Evolutionary conservation across 35 echinoderm and acorn worm species (phyloP).

Genomic region (Patiria miniata): DNA sequence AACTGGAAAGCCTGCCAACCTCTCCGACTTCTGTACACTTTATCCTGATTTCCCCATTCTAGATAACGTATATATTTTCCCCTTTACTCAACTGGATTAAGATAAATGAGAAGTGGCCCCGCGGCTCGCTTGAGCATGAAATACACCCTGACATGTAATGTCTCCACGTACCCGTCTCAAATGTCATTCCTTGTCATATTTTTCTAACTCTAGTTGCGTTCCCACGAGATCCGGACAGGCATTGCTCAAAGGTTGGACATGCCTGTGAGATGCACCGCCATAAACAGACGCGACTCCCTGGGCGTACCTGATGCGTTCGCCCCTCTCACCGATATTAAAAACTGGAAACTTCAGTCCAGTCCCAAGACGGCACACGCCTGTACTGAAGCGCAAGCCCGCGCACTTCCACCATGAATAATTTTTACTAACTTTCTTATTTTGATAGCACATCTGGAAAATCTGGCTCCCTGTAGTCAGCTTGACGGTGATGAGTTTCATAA

Average conservation of each 20-base stretch:
- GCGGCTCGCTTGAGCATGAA: neutral
- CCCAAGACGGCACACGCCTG: neutral
- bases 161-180: neutral
- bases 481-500: neutral
- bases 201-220: conserved; percentile 22
- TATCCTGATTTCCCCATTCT: too few relatives aligned
- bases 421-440: conserved; percentile 4
- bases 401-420: neutral
- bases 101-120: neutral
- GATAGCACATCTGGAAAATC: neutral
- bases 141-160: conserved; percentile 3
- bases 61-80: too few relatives aligned
- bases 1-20: too few relatives aligned
- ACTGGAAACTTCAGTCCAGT: neutral
- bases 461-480: conserved; percentile 5
- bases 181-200: conserved; percentile 4
- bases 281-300: neutral
- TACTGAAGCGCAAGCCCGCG: neutral
- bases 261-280: neutral
- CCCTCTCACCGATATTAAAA: neutral
- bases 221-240: neutral
- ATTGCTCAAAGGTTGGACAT: neutral
- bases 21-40: too few relatives aligned
- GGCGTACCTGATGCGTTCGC: neutral
- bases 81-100: conserved; percentile 25